Base-by-base conservation (phyloP, 2,888 invertebrate genomes). In the Busseola fusca region DNA sequence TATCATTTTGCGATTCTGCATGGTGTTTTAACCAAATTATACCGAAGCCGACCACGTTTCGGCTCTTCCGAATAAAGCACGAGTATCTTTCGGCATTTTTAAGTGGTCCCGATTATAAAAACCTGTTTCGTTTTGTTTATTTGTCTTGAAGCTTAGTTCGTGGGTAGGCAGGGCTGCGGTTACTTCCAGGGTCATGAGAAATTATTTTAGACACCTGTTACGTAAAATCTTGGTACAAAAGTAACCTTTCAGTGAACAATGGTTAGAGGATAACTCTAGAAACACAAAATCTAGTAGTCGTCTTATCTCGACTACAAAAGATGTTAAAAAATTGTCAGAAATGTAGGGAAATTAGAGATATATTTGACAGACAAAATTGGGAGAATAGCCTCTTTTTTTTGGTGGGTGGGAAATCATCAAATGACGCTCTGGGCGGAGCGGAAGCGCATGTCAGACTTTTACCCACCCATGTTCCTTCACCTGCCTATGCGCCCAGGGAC, bases 1-100 rank as follows among this genome's bases (percentile, higher is more conserved):
- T 77, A 82, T 84, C 80, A 82, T 81, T 84, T 85, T 78, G 71
- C 80, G 76, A 86, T 86, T 86, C 70, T 75, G 74, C 78, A 82
- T 72, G 84, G 79, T 70, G 77, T 82, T 82, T 86, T 84, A 83
- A 72, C 65, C 72, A 79, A 75, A 80, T 83, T 84, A 79, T 64
- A 76, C 74, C 64, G 69, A 58, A 54, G 52, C 27, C 54, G 74
- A 52, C 69, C 67, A 70, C 67, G 78, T 84, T 79, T 85, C 68
- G 71, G 57, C 62, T 73, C 65, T 74, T 62, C 78, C 76, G 77
- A 80, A 81, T 83, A 76, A 78, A 72, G 45, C 74, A 72, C 42
- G 50, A 45, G 45, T 27, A 69, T 66, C 12, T 75, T 73, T 83
- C 40, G 74, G 71, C 69, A 67, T 54, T 25, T 78, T 60, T 79